Evolutionary conservation across 2,888 invertebrate species (phyloP).

Genomic region (Unio pictorum): DNA sequence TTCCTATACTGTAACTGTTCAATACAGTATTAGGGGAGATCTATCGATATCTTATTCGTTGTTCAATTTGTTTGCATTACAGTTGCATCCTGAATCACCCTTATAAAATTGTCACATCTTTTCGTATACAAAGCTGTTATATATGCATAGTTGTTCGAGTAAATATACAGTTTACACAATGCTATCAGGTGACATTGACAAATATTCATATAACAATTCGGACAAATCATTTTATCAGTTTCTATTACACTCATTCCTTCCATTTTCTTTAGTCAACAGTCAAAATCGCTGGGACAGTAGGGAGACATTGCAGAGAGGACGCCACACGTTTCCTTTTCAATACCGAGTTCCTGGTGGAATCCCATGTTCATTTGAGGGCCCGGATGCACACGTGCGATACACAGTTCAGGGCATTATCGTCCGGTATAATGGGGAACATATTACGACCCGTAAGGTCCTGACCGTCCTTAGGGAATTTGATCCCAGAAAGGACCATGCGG

Average conservation of each 20-base stretch:
- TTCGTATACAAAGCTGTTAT: too few relatives aligned
- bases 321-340: slow-evolving; percentile 66
- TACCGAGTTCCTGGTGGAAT: slow-evolving; percentile 63
- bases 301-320: slow-evolving; percentile 61
- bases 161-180: too few relatives aligned
- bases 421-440: slow-evolving; percentile 57
- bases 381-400: slow-evolving; percentile 62
- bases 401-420: slow-evolving; percentile 60
- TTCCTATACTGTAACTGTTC: too few relatives aligned
- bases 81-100: too few relatives aligned
- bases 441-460: slow-evolving; percentile 52
- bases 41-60: too few relatives aligned
- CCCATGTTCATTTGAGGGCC: slow-evolving; percentile 65
- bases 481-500: slow-evolving; percentile 43
- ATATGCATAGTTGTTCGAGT: too few relatives aligned
- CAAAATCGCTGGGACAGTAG: slow-evolving; percentile 62
- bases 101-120: too few relatives aligned
- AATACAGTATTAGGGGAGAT: too few relatives aligned
- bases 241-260: neutral
- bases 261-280: slow-evolving; percentile 51
- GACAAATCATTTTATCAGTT: neutral
- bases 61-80: too few relatives aligned
- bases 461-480: slow-evolving; percentile 61
- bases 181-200: too few relatives aligned
- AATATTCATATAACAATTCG: too few relatives aligned